Conservation (phyloP, 2,888 invertebrate genomes). For the Pseudeuparius sepicola region DNA sequence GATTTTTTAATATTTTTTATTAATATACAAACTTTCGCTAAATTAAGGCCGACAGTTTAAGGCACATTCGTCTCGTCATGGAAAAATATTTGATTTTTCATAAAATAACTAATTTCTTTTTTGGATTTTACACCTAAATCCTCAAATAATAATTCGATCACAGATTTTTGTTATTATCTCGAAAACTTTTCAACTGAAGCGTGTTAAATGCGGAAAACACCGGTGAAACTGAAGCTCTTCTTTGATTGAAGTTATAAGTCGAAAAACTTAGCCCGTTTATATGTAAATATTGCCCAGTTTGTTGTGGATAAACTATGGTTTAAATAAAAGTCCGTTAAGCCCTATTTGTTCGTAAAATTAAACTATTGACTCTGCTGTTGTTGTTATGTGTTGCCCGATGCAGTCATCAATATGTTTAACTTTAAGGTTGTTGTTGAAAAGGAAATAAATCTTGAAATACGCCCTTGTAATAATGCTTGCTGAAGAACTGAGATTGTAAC, state of each 20-base stretch:
- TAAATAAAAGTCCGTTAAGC: conserved; percentile 17
- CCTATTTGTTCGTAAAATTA: conserved; percentile 23
- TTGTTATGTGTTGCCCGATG: conserved; percentile 33
- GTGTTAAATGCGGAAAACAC: conserved; percentile 13
- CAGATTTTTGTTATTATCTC: conserved; percentile 31
- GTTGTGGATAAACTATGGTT: conserved; percentile 25
- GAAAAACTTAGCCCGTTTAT: conserved; percentile 31
- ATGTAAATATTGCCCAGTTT: conserved; percentile 29
- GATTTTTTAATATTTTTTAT: conserved; percentile 32
- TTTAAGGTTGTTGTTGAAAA: too few relatives aligned
- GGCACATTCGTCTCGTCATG: conserved; percentile 40
- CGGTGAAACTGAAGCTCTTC: too few relatives aligned
- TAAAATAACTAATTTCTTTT: conserved; percentile 24
- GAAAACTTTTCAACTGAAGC: conserved; percentile 20
- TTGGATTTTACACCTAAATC: conserved; percentile 29
- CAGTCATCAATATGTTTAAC: conserved; percentile 32
- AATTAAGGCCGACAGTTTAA: conserved; percentile 41
- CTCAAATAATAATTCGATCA: conserved; percentile 31
- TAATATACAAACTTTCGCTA: conserved; percentile 38
- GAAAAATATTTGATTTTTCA: conserved; percentile 35
- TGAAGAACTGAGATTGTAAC: too few relatives aligned
- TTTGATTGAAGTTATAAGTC: too few relatives aligned
- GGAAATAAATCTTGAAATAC: too few relatives aligned
- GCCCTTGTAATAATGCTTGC: too few relatives aligned
- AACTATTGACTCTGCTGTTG: conserved; percentile 31